Evolutionary conservation across 92 coral and sea anemone genomes (phyloP), one percentile per base, ranked within the genome.

Genomic region (Porites lobata): DNA sequence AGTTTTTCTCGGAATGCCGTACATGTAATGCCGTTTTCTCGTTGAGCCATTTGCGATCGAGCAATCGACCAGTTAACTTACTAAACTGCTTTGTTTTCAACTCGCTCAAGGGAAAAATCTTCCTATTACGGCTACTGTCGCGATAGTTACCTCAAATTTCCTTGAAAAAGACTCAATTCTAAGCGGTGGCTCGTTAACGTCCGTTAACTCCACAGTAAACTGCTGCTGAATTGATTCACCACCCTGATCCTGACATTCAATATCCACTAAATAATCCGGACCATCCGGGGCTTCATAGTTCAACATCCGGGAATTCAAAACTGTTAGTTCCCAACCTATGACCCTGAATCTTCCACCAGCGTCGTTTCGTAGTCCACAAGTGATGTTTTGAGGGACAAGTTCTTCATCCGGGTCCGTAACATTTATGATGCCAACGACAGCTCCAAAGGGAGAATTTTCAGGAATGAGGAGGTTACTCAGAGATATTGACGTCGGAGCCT

Each of bases 171-270:
- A 90, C 76, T 73, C 91, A 47, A 90, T 75, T 53, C 79, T 68
- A 69, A 66, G 21, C 15, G 93, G 91, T 3, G 91, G 93, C 57
- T 90, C 93, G 69, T 86, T 81, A 50, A 90, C 91, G 56, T 90
- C 93, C 11, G 78, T 72, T 29, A 90, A 65, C 52, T 75, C 51
- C 53, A 90, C 78, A 57, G 47, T 24, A 70, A 90, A 86, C 69
- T 80, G 91, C 52, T 86, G 93, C 11, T 86, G 93, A 75, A 85
- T 74, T 1, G 87, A 69, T 14, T 73, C 95, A 64, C 95, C 95
- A 24, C 90, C 91, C 78, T 92, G 95, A 59, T 92, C 95, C 54
- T 89, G 95, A 14, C 95, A 92, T 88, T 92, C 93, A 78, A 85
- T 75, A 72, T 92, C 93, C 12, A 92, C 80, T 67, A 85, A 63